A percentile compares a stretch with the other conserved stretches of the same genome.
These are phyloP conservation scores for Natator depressus DNA, from an alignment of 2,113 vertebrate species.

Conservation along the genomic window DNA sequence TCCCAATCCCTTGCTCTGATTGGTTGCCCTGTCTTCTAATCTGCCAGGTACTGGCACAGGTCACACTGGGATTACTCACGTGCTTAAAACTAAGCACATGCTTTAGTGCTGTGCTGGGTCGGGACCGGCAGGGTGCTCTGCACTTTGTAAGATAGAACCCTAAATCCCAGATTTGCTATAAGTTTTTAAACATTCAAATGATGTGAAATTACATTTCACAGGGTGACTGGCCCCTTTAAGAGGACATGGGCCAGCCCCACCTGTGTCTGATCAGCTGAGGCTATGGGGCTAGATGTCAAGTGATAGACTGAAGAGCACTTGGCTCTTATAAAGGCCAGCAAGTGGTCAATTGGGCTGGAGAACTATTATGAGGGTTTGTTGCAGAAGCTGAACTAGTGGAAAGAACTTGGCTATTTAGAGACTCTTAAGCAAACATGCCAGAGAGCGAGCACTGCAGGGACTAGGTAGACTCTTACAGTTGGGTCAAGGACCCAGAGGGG, in stretches of 20 bases:
- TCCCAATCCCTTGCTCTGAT: background rate
- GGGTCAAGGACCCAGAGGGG: background rate
- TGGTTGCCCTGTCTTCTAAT: background rate
- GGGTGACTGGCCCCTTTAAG: background rate
- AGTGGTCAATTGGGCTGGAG: background rate
- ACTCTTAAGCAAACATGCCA: background rate
- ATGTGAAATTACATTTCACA: background rate
- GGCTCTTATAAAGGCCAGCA: background rate
- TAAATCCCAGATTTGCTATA: background rate
- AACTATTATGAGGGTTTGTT: background rate
- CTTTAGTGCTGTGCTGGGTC: background rate
- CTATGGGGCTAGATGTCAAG: background rate
- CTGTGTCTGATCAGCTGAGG: background rate
- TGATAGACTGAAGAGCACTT: background rate
- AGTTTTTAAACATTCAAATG: background rate
- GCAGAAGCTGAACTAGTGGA: background rate
- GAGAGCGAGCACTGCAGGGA: background rate
- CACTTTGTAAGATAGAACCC: background rate
- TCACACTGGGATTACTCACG: too few relatives aligned
- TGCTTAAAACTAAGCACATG: background rate
- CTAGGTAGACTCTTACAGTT: background rate
- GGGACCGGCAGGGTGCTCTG: background rate
- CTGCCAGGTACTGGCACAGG: background rate
- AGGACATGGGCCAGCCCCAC: background rate
- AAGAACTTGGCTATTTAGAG: background rate